Conservation (phyloP, 2,888 invertebrate species). For the Drosophila sordidula region DNA sequence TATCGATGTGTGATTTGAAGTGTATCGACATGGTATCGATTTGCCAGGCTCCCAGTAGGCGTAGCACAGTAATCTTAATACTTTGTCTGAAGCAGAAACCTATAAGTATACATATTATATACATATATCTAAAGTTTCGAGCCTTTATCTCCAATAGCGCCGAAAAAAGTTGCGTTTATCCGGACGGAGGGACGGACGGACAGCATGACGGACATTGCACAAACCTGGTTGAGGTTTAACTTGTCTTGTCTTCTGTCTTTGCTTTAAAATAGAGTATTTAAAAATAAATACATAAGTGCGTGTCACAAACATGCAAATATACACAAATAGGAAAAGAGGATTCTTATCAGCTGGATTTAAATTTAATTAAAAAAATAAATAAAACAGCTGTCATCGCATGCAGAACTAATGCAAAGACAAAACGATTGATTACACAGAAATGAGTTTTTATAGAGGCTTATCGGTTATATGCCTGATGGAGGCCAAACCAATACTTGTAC, state of each 20-base stretch:
- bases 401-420: constrained; percentile 30
- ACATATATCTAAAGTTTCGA: too few species aligned
- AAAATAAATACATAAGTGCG: neutral
- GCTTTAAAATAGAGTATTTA: neutral
- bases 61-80: too few species aligned
- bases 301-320: neutral
- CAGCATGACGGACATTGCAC: too few species aligned
- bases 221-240: too few species aligned
- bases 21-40: too few species aligned
- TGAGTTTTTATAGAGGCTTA: constrained; percentile 17
- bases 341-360: constrained; percentile 22
- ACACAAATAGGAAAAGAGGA: neutral
- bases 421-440: constrained; percentile 1
- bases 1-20: too few species aligned
- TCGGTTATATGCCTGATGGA: constrained; percentile 13
- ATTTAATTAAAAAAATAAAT: neutral
- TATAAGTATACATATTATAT: too few species aligned
- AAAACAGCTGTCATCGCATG: constrained; percentile 18
- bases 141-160: too few species aligned
- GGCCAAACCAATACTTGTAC: constrained; percentile 27
- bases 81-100: too few species aligned
- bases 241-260: neutral
- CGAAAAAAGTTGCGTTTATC: too few species aligned
- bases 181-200: too few species aligned
- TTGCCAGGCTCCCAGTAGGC: too few species aligned